Evolutionary conservation across 2,888 invertebrate species (phyloP).

Genomic region (Synergus gifuensis): DNA sequence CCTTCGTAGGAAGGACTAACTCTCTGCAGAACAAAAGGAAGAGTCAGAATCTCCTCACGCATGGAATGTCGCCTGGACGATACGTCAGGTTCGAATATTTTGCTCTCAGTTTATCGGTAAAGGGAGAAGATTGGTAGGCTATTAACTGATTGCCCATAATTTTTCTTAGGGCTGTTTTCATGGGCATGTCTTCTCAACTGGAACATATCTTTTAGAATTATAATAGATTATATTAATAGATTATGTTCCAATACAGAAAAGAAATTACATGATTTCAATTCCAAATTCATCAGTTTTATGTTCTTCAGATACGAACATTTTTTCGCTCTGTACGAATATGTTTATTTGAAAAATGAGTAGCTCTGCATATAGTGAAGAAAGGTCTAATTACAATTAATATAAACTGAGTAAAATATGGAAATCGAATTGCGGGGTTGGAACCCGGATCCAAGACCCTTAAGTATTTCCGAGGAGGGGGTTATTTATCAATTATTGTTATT

Average conservation of each 20-base stretch:
- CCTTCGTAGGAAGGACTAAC: not conserved
- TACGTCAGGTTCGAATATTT: constrained; percentile 2
- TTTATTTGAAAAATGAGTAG: no score
- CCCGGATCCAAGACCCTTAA: no score
- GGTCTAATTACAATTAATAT: no score
- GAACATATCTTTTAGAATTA: constrained; percentile 6
- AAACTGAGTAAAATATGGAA: no score
- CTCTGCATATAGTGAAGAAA: no score
- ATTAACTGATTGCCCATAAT: constrained; percentile 40
- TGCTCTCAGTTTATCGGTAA: not conserved
- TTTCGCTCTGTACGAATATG: no score
- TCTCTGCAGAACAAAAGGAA: not conserved
- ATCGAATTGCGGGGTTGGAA: no score
- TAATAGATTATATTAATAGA: not conserved
- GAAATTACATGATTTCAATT: no score
- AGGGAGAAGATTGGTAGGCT: constrained; percentile 9
- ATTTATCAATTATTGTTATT: constrained; percentile 55
- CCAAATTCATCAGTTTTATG: no score
- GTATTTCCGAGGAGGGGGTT: constrained; percentile 1
- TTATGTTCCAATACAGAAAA: not conserved
- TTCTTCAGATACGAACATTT: no score
- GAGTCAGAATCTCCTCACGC: constrained; percentile 12
- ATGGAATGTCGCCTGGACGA: not conserved
- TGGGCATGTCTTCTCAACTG: constrained; percentile 14
- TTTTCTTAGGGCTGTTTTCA: constrained; percentile 34